Evolutionary conservation across 2,888 invertebrate species (phyloP).

Genomic region (Caenorhabditis plicata): DNA sequence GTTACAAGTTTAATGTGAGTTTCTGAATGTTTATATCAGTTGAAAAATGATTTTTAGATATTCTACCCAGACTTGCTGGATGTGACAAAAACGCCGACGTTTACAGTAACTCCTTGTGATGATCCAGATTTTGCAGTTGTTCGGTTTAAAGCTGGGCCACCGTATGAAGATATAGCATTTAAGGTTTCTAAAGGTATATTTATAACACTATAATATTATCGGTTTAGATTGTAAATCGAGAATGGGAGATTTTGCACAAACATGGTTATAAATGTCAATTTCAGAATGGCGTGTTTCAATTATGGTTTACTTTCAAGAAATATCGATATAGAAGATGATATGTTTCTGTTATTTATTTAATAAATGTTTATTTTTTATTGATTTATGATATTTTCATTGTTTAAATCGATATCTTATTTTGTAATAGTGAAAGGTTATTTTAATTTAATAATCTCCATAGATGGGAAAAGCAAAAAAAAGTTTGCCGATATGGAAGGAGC

Average conservation of each 20-base stretch:
- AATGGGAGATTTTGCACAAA: conserved; percentile 92
- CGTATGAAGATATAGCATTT: conserved; percentile 78
- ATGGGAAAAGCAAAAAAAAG: too few species aligned
- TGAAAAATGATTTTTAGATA: conserved; percentile 71
- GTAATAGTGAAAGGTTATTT: neutral
- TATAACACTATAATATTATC: too few species aligned
- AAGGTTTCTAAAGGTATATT: too few species aligned
- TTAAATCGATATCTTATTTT: too few species aligned
- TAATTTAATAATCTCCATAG: neutral
- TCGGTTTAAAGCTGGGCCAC: conserved; percentile 90
- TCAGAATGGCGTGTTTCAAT: conserved; percentile 97
- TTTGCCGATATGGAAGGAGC: too few species aligned
- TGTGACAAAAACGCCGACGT: conserved; percentile 86
- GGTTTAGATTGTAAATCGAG: conserved; percentile 93
- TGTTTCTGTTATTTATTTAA: conserved; percentile 1
- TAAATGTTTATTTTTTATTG: conserved; percentile 1
- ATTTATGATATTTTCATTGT: too few species aligned
- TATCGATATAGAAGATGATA: conserved; percentile 82
- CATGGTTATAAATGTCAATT: conserved; percentile 97
- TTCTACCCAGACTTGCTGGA: conserved; percentile 99
- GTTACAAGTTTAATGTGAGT: conserved; percentile 90
- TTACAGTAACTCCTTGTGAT: conserved; percentile 75
- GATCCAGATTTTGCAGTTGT: conserved; percentile 92
- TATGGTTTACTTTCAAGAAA: conserved; percentile 99
- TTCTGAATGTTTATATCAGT: neutral